Evolutionary conservation across 1,140 invertebrate species (phyloP).

Genomic region (Philotrypesis tridentata): DNA sequence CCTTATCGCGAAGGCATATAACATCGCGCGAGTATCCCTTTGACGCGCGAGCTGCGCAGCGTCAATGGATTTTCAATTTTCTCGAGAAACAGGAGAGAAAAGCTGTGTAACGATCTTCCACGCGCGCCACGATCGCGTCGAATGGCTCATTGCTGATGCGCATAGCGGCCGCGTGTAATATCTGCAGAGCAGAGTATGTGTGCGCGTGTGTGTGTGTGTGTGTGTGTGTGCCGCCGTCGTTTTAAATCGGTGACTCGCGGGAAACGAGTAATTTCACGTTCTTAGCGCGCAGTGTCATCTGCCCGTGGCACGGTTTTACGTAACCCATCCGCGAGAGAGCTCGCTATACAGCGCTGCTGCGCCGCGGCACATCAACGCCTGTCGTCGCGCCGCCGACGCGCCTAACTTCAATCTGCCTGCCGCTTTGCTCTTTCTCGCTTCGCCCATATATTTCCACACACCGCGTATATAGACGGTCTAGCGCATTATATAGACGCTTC

Average conservation of each 20-base stretch:
- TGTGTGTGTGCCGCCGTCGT: too few relatives aligned
- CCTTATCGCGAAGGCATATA: too few relatives aligned
- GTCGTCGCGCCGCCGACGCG: neutral
- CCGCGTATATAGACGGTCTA: too few relatives aligned
- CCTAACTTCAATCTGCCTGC: neutral
- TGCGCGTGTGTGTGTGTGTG: too few relatives aligned
- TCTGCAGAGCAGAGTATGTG: too few relatives aligned
- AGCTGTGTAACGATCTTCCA: neutral
- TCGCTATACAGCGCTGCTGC: neutral
- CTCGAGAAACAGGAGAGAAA: neutral
- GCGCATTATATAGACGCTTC: neutral
- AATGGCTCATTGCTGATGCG: neutral
- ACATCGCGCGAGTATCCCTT: too few relatives aligned
- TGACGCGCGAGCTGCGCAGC: neutral
- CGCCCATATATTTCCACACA: neutral
- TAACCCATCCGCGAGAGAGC: slow-evolving; percentile 37
- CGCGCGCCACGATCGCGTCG: neutral
- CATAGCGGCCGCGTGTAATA: neutral
- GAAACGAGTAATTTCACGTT: slow-evolving; percentile 53
- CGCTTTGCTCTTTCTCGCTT: neutral
- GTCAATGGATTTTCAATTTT: neutral
- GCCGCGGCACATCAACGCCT: neutral
- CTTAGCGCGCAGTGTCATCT: slow-evolving; percentile 49
- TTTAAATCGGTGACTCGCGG: slow-evolving; percentile 51
- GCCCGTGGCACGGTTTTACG: slow-evolving; percentile 46